Evolutionary conservation across 2,797 vertebrate genomes (phyloP), one percentile per base, ranked within the genome.

Genomic region (Siniperca scherzeri): DNA sequence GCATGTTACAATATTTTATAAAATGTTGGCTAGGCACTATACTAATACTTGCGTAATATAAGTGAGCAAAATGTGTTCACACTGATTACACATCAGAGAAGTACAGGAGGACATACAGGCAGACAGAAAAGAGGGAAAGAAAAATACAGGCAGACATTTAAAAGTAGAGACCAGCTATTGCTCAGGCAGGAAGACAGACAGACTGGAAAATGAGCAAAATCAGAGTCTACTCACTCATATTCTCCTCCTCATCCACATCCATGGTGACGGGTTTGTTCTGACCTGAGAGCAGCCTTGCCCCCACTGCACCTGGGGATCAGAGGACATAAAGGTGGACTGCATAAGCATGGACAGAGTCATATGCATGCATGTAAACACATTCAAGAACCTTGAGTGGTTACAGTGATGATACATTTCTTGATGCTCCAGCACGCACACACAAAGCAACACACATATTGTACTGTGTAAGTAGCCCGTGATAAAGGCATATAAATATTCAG

Each of bases 171-270:
- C 27, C 30, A 74, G 65, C 19, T 55, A 42, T 56, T 62, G 65
- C 70, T 64, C 50, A 55, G 59, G 80, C 78, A 78, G 66, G 68
- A 65, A 57, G 68, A 74, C 60, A 27, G 52, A 85, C 19, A 7
- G 48, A 73, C 16, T 25, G 38, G 61, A 52, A 74, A 60, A 72
- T 48, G 62, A 17, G 36, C 66, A 12, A 67, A 77, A 67, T 52
- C 22, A 5, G 55, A 46, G 59, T 44, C 1, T 5, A 97, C 98
- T 99, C 97, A 99, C 98, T 99, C 98, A 98, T 98, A 88, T 98
- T 99, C 95, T 98, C 98, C 92, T 98, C 98, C 88, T 99, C 98
- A 11, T 99, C 98, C 89, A 96, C 87, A 84, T 99, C 98, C 98
- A 99, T 98, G 91, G 94, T 90, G 92, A 95, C 95, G 77, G 88